Evolutionary conservation across 2,888 invertebrate genomes (phyloP).

Genomic region (Drosophila nr. medialis): DNA sequence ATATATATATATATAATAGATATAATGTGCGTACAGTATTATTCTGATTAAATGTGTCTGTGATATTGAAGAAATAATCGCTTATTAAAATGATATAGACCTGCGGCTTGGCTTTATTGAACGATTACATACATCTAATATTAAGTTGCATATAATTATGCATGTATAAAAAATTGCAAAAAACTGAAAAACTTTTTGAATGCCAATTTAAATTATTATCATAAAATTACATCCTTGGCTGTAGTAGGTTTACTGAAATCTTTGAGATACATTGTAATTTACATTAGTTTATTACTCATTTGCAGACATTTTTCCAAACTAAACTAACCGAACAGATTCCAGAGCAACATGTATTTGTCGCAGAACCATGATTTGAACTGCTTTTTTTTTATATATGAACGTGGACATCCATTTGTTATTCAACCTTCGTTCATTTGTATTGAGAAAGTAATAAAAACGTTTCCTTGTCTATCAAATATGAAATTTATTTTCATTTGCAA

Average conservation of each 20-base stretch:
- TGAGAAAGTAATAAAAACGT: slow-evolving; percentile 12
- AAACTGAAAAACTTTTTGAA: neutral
- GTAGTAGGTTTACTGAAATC: too few species aligned
- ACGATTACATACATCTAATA: neutral
- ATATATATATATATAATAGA: too few species aligned
- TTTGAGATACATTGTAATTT: neutral
- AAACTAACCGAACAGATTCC: neutral
- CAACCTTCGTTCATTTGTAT: slow-evolving; percentile 1
- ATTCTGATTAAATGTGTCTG: neutral
- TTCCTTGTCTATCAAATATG: slow-evolving; percentile 29
- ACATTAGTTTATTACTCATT: neutral
- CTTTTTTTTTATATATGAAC: neutral
- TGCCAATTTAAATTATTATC: neutral
- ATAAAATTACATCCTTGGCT: too few species aligned
- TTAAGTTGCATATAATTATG: neutral
- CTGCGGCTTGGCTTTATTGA: neutral
- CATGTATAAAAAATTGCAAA: neutral
- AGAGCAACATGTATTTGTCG: slow-evolving; percentile 45
- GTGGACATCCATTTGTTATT: slow-evolving; percentile 26
- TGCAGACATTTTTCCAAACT: neutral
- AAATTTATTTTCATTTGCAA: neutral
- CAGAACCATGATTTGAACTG: slow-evolving; percentile 62
- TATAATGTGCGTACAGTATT: too few species aligned
- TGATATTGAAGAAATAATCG: neutral
- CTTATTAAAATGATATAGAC: neutral